Evolutionary conservation across 1,140 invertebrate species (phyloP).

Genomic region (Aplysia californica): DNA sequence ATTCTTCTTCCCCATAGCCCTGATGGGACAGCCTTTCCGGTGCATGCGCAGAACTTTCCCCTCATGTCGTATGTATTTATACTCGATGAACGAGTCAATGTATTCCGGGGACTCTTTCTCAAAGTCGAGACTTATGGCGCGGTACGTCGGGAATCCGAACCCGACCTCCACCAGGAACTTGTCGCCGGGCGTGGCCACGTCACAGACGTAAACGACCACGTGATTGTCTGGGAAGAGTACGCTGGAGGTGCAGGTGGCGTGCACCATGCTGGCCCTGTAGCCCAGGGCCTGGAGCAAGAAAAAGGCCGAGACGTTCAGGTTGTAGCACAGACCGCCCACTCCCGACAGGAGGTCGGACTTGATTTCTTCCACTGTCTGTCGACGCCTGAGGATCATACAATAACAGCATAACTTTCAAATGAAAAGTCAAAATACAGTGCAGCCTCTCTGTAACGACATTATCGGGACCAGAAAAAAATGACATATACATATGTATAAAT

Average conservation of each 20-base stretch:
- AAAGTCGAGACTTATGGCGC: constrained; percentile 33
- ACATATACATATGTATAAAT: neutral
- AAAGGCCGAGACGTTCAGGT: constrained; percentile 33
- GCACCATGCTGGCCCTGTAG: constrained; percentile 16
- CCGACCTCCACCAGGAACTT: constrained; percentile 33
- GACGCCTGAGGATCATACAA: constrained; percentile 17
- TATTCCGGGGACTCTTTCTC: constrained; percentile 32
- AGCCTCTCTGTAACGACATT: no score
- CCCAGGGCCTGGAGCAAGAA: constrained; percentile 31
- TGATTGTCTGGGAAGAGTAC: constrained; percentile 36
- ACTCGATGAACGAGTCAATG: constrained; percentile 33
- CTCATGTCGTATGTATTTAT: constrained; percentile 38
- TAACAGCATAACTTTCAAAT: no score
- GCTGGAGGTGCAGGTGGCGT: constrained; percentile 29
- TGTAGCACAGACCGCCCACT: constrained; percentile 37
- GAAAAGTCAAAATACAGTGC: no score
- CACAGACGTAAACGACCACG: constrained; percentile 26
- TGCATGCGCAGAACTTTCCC: constrained; percentile 38
- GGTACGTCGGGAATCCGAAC: constrained; percentile 35
- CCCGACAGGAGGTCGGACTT: constrained; percentile 23
- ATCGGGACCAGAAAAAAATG: no score
- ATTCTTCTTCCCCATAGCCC: neutral
- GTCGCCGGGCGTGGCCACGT: constrained; percentile 34
- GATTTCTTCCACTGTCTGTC: constrained; percentile 29
- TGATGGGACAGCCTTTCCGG: constrained; percentile 19